A percentile compares a stretch with the other conserved stretches of the same genome.
Conservation (phyloP, 2,797 vertebrate species). For the Crocodylus rhombifer region DNA sequence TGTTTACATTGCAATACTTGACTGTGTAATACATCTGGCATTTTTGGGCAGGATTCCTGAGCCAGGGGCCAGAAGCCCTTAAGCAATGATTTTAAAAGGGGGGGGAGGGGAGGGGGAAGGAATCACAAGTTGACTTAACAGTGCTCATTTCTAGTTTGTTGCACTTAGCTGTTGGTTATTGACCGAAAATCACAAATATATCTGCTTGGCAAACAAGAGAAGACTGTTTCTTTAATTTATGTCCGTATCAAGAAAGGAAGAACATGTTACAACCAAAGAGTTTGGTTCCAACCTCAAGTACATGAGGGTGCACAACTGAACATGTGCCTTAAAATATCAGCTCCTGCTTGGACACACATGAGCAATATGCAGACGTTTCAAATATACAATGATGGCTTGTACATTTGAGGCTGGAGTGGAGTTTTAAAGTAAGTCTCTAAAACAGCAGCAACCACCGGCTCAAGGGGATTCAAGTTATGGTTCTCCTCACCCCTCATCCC, state of each 20-base stretch:
- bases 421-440: conserved; percentile 20
- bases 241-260: conserved; percentile 42
- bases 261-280: conserved; percentile 4
- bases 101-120: not conserved
- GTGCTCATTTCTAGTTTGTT: conserved; percentile 74
- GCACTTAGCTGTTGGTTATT: conserved; percentile 70
- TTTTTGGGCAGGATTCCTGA: conserved; percentile 95
- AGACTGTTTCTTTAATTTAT: conserved; percentile 60
- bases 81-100: conserved; percentile 81
- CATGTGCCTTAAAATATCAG: conserved; percentile 14
- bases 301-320: not conserved
- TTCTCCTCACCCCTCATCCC: conserved; percentile 6
- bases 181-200: conserved; percentile 64
- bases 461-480: conserved; percentile 12
- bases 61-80: conserved; percentile 87
- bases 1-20: conserved; percentile 99
- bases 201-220: conserved; percentile 58
- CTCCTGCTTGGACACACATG: not conserved
- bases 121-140: conserved; percentile 75
- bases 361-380: conserved; percentile 53
- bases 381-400: conserved; percentile 46
- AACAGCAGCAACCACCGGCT: conserved; percentile 28
- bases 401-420: conserved; percentile 36
- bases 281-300: conserved; percentile 26
- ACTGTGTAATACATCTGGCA: conserved; percentile 99